Conservation (phyloP, 1,140 invertebrate species). For the Delia radicum region DNA sequence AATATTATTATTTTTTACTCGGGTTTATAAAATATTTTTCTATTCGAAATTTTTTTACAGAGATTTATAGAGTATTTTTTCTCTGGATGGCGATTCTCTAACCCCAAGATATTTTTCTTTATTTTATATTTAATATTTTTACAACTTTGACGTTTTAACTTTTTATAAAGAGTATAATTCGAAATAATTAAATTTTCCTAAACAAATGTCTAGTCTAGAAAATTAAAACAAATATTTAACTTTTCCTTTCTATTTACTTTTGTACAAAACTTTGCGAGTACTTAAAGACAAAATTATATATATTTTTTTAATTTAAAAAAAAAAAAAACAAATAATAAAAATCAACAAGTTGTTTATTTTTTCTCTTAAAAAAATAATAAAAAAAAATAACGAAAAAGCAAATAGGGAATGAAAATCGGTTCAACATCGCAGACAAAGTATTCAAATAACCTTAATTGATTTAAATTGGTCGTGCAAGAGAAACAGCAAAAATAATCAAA, state of each 20-base stretch:
- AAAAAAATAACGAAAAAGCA: background rate
- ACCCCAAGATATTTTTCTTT: no score
- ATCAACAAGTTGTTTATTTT: constrained; percentile 5
- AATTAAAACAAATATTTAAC: background rate
- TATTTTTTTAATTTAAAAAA: background rate
- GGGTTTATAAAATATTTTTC: no score
- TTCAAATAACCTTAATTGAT: constrained; percentile 7
- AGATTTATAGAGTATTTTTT: no score
- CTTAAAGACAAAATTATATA: background rate
- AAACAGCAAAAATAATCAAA: background rate
- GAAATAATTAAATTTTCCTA: no score
- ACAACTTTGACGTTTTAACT: no score
- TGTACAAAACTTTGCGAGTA: background rate
- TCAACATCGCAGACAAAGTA: background rate
- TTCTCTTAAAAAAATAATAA: background rate
- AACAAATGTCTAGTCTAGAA: no score
- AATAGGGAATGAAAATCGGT: background rate
- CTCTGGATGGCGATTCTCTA: no score
- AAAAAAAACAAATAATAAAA: background rate
- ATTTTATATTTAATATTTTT: no score
- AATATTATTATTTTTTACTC: no score
- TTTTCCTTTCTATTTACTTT: background rate
- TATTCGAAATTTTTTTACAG: no score
- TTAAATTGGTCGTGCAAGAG: background rate
- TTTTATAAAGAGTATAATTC: no score